Conservation (phyloP, 1,140 invertebrate species). For the Zophobas morio region DNA sequence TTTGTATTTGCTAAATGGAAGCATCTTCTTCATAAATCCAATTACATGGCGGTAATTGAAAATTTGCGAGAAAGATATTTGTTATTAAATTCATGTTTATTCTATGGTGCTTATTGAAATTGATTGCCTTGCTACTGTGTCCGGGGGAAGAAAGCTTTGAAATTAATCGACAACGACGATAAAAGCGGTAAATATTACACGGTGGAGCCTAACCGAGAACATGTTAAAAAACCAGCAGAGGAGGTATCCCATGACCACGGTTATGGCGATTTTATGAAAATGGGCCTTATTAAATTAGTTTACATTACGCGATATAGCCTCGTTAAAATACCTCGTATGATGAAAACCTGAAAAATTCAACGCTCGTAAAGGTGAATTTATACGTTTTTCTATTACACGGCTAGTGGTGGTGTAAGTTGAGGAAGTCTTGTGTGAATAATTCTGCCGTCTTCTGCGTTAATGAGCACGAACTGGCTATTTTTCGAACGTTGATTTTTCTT, state of each 20-base stretch:
- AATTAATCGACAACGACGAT: no score
- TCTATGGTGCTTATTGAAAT: background rate
- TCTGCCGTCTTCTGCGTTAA: no score
- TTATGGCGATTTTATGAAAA: constrained; percentile 33
- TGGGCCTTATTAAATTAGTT: constrained; percentile 39
- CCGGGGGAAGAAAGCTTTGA: no score
- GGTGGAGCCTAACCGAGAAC: background rate
- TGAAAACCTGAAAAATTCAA: constrained; percentile 37
- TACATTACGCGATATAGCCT: constrained; percentile 19
- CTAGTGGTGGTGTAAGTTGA: constrained; percentile 2
- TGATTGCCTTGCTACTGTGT: no score
- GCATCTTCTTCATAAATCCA: constrained; percentile 19
- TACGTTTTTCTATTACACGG: constrained; percentile 10
- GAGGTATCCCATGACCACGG: background rate
- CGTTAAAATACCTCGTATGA: constrained; percentile 31
- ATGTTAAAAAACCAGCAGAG: constrained; percentile 6
- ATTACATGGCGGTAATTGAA: constrained; percentile 26
- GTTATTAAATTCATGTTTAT: constrained; percentile 22
- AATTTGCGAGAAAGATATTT: constrained; percentile 12
- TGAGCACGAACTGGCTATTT: no score
- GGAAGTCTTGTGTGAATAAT: background rate
- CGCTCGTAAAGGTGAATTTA: constrained; percentile 34
- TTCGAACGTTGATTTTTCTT: no score
- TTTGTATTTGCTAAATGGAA: background rate
- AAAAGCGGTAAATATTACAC: no score